Base-by-base conservation (phyloP, 2,888 invertebrate genomes). In the Agriopis aurantiaria region DNA sequence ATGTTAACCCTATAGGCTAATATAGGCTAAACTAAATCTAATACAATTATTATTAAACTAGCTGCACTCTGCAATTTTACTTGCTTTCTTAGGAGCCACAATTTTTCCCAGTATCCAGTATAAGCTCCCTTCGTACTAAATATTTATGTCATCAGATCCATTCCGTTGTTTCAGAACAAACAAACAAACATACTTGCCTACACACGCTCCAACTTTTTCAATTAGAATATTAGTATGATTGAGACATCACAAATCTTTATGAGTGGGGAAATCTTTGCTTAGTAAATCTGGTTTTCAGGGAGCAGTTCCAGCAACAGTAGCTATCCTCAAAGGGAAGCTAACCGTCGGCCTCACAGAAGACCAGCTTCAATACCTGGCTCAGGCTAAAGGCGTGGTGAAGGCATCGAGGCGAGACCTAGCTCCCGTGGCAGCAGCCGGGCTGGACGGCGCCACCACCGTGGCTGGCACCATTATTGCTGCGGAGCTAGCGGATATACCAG, bases 401-500 rank as follows among this genome's bases (percentile, higher is more conserved):
- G 97, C 98, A 33, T 99, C 99, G 0, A 95, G 98, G 10, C 95
- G 99, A 75, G 99, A 99, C 92, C 93, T 99, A 45, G 96, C 98
- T 0, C 96, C 95, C 73, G 96, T 97, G 11, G 80, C 97, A 12
- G 96, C 97, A n/a, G 95, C 95, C 77, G 91, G 94, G 61, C 85
- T 96, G 40, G 96, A 96, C 83, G 99, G 99, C 0, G 99, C 99
- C 0, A 99, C 99, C 0, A 99, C 99, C 0, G 99, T 99, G 0
- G 97, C 99, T 0, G 99, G 97, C 0, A 99, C 99, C 0, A 96
- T 99, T 93, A 94, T 98, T 46, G 96, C 97, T 8, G 98, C 99
- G 0, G 95, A 97, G 72, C 92, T 96, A 75, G 97, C 96, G 9
- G 97, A 97, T 8, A 98, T 99, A 81, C 95, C 96, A 11, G 95